Base-by-base conservation (phyloP, 2,888 invertebrate genomes). In the Folsomia candida region DNA sequence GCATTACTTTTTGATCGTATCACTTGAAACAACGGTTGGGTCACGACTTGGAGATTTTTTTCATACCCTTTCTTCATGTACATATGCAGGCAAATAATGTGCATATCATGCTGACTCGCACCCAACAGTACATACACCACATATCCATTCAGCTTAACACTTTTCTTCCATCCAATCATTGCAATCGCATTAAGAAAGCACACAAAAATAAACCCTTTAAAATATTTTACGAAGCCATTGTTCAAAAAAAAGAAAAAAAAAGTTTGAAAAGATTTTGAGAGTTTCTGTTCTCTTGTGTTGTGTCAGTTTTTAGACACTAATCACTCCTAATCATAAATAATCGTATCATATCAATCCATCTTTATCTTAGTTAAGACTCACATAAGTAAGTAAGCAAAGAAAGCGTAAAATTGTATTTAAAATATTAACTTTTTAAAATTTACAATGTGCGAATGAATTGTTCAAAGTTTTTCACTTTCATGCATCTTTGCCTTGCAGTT, bases 391-490 rank as follows among this genome's bases (percentile, higher is more conserved):
- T 29, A 29, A 29, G 37, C 24, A 62, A 51, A 51, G 64, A 64
- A 64, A 64, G 64, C 64, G 64, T 64, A 51, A 64, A 47, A 24
- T 64, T 25, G 25, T 20, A 62, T 62, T 62, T 18, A 2, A 51
- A 27, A 59, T 59, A 4, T 59, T 6, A 59, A 24, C 11, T 24
- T 59, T 25, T 20, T 59, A 59, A 57, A 37, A 59, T 9, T 57
- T 62, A 62, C 28, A 62, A 62, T 62, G 37, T 37, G 37, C 22
- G 20, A 29, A 62, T 25, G 20, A 60, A 25, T 9, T n/a, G 6
- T 29, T 6, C 28, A 14, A 60, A 4, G 51, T 51, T 64, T 64
- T 64, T 51, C 64, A 64, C 64, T 64, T 64, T 64, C 64, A 3
- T 64, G n/a, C 59, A 54, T 9, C 37, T 37, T 37, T 37, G 37